Percentiles rank a stretch among this genome's conserved stretches.
These are phyloP conservation scores for Sinotaia quadrata DNA, from an alignment of 2,888 invertebrate species.

Conservation along the genomic window DNA sequence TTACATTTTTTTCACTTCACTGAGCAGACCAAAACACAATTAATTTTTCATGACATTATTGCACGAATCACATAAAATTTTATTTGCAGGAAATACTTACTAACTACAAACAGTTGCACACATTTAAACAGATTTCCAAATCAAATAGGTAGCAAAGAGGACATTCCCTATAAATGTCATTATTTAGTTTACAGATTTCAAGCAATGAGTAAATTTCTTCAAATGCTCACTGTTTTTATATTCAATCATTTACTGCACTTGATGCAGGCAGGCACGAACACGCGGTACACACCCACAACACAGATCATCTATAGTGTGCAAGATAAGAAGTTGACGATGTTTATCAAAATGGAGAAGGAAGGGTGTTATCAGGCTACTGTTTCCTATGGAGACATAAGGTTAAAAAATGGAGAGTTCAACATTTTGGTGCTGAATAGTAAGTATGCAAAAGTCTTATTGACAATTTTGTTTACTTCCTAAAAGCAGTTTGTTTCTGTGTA, in stretches of 20 bases:
- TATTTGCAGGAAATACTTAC: no score
- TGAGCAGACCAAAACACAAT: no score
- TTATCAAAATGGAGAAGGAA: conserved; percentile 84
- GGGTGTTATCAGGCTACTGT: conserved; percentile 88
- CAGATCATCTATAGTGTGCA: conserved; percentile 80
- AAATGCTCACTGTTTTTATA: not conserved
- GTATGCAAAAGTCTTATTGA: no score
- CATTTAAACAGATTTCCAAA: not conserved
- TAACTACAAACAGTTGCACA: not conserved
- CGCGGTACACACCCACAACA: conserved; percentile 59
- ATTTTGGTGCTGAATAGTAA: conserved; percentile 90
- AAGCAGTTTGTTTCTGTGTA: not conserved
- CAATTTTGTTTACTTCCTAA: not conserved
- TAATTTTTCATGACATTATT: no score
- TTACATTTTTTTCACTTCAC: no score
- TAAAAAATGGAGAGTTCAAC: conserved; percentile 92
- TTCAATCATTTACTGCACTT: not conserved
- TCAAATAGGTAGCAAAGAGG: no score
- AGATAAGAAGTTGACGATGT: conserved; percentile 83
- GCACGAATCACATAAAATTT: no score
- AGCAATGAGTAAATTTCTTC: not conserved
- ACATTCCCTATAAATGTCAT: not conserved
- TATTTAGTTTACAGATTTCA: not conserved
- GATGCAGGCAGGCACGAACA: conserved; percentile 56
- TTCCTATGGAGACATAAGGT: conserved; percentile 81